phyloP scores from a whole-genome alignment of 2,888 invertebrate genomes.

The Heliconius hortense region DNA sequence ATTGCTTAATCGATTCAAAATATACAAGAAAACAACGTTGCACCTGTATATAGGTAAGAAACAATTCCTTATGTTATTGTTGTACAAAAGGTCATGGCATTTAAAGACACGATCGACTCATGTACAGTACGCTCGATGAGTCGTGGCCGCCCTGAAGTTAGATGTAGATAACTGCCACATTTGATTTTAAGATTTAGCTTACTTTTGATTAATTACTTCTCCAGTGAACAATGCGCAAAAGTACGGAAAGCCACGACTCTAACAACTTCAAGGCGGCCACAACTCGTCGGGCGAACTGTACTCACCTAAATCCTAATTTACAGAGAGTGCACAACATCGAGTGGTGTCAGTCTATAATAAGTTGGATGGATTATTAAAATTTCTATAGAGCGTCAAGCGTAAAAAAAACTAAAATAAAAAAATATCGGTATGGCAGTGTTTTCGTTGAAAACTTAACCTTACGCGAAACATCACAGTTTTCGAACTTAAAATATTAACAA shows the following conservation, averaged over 20 bases:
- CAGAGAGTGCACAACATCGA: conserved; percentile 78
- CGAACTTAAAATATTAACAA: conserved; percentile 61
- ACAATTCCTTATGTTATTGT: conserved; percentile 65
- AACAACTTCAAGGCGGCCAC: background rate
- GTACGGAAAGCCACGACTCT: background rate
- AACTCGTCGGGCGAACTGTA: background rate
- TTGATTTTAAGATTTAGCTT: background rate
- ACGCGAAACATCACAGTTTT: conserved; percentile 75
- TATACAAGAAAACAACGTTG: conserved; percentile 67
- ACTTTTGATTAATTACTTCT: background rate
- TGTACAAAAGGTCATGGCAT: conserved; percentile 58
- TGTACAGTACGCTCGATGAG: background rate
- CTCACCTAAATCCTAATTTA: conserved; percentile 63
- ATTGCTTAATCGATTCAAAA: conserved; percentile 78
- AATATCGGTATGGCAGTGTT: conserved; percentile 54
- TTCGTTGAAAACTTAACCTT: conserved; percentile 54
- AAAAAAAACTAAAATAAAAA: conserved; percentile 34
- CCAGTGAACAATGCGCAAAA: background rate
- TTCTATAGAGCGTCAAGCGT: conserved; percentile 45
- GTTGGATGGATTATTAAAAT: conserved; percentile 74
- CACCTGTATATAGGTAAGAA: conserved; percentile 62
- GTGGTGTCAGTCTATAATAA: conserved; percentile 81
- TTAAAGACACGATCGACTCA: conserved; percentile 39
- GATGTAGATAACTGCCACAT: background rate
- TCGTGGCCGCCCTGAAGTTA: background rate